These are phyloP conservation scores for Gambusia holbrooki DNA, from an alignment of 2,113 vertebrate species.

Conservation along the genomic window DNA sequence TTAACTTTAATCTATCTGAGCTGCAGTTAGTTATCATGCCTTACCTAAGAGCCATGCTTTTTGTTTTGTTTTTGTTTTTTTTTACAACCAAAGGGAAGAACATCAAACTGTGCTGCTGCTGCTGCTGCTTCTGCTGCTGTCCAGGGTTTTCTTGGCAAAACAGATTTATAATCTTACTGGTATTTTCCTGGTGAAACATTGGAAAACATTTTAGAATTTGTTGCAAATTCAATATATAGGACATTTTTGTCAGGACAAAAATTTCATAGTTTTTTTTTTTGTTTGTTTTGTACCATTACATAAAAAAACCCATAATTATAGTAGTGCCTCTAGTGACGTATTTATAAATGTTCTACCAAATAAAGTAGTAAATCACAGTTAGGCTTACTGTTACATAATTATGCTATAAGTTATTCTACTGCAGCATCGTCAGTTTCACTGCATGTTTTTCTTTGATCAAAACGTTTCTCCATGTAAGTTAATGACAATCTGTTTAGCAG, in stretches of 20 bases:
- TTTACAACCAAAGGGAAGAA: not conserved
- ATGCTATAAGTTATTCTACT: not conserved
- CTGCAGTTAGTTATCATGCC: too few relatives aligned
- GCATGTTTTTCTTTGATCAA: constrained; percentile 2
- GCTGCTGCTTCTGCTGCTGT: too few relatives aligned
- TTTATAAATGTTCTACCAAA: not conserved
- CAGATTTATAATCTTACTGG: too few relatives aligned
- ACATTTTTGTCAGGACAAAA: not conserved
- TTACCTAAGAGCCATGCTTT: too few relatives aligned
- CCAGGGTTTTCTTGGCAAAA: too few relatives aligned
- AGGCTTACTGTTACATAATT: not conserved
- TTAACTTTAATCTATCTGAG: too few relatives aligned
- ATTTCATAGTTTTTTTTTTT: not conserved
- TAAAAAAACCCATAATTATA: not conserved
- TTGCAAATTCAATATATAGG: not conserved
- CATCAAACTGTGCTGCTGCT: not conserved
- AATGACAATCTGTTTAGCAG: not conserved
- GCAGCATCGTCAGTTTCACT: not conserved
- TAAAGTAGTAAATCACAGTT: not conserved
- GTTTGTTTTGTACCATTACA: not conserved
- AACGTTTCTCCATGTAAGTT: not conserved
- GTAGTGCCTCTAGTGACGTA: not conserved
- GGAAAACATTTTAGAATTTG: not conserved
- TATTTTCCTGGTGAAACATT: not conserved
- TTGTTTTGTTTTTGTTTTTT: too few relatives aligned